phyloP scores from a whole-genome alignment of 2,888 invertebrate genomes.

The Yponomeuta malinellus region DNA sequence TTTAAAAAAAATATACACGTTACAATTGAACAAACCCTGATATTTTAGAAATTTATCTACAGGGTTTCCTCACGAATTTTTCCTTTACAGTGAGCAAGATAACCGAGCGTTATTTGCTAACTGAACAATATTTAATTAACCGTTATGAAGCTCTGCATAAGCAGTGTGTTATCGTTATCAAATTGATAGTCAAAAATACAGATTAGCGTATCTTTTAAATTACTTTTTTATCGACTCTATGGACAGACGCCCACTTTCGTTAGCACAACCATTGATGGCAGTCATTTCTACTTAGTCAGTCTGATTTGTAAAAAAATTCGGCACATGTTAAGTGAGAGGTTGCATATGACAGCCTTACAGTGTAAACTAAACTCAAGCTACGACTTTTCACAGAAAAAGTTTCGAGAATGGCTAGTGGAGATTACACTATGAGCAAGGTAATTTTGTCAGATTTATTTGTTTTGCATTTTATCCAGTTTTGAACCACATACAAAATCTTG shows the following conservation, averaged over 20 bases:
- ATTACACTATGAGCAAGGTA: slow-evolving; percentile 53
- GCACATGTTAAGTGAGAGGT: background rate
- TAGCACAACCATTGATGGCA: background rate
- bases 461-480: background rate
- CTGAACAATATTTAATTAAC: background rate
- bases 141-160: background rate
- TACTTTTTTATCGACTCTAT: background rate
- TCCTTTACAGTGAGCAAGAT: no score
- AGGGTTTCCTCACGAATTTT: no score
- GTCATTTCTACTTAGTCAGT: background rate
- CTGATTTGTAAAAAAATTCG: background rate
- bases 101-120: background rate
- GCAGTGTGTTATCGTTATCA: background rate
- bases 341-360: slow-evolving; percentile 29
- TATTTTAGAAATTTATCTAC: no score
- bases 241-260: background rate
- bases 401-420: slow-evolving; percentile 48
- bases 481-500: no score
- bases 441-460: slow-evolving; percentile 5
- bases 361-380: slow-evolving; percentile 23
- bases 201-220: background rate
- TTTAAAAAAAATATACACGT: no score
- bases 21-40: no score
- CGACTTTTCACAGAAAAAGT: slow-evolving; percentile 29
- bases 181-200: background rate